Base-by-base conservation (phyloP, 53 echinoderm and acorn worm species). In the Echinometra lucunter region DNA sequence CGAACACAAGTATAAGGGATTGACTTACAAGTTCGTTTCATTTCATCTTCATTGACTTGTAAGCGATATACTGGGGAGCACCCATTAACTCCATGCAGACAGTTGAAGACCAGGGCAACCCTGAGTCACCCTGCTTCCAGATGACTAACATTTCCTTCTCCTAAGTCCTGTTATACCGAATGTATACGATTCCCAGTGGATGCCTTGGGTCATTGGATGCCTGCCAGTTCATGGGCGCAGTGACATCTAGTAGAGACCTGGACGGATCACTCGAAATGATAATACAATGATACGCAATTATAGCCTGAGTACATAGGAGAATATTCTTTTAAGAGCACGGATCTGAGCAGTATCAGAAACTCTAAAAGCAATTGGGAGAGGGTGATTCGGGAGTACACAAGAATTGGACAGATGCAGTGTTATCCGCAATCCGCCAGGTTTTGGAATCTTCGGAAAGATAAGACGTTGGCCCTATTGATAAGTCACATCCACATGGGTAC, bases 81-180 rank as follows among this genome's bases (percentile, higher is more conserved):
- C 42, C 78, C 28, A 72, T 72, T 72, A 72, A 13, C 72, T 35
- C 8, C 15, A 34, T 34, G 72, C 72, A 78, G 78, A 78, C 78
- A 19, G 78, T 78, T 78, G 78, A 78, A 78, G 19, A 78, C 44
- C 38, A 35, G 78, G 78, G 42, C 78, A 78, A 78, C 5, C 78
- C 78, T 78, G 78, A 78, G 78, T 78, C 78, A 78, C 35, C 19
- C 78, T 32, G 2, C 72, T 72, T 3, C 72, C 28, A 13, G 13
- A 35, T 78, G 78, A 78, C 78, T 78, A 78, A 78, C 78, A 42
- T 78, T 78, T 78, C 78, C 78, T 78, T 42, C 42, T 78, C 38
- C 38, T 42, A n/a, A 35, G 78, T 78, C 23, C 38, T 18, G 42
- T n/a, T 40, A 42, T 4, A 78, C 35, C 38, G 19, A 78, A 42